phyloP scores from a whole-genome alignment of 2,888 invertebrate species.

The Subacronicta megacephala region DNA sequence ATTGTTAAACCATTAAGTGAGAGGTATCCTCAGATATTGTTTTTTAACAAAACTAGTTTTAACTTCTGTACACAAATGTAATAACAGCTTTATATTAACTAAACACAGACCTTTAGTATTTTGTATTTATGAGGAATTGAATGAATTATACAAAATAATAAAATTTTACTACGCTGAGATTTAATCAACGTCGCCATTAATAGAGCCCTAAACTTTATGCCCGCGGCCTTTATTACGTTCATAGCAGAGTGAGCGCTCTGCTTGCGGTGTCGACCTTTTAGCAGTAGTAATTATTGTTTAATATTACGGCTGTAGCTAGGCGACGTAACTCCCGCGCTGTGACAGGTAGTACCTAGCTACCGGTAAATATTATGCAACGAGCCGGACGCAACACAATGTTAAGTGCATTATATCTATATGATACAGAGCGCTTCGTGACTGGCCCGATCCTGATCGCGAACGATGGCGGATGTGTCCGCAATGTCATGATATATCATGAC shows the following conservation, averaged over 20 bases:
- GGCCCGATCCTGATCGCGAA: slow-evolving; percentile 66
- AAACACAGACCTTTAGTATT: not conserved
- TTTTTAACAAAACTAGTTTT: no score
- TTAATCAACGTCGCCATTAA: slow-evolving; percentile 38
- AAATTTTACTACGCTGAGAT: slow-evolving; percentile 17
- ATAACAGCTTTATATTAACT: no score
- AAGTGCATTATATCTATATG: slow-evolving; percentile 73
- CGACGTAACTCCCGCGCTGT: slow-evolving; percentile 65
- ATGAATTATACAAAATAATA: slow-evolving; percentile 15
- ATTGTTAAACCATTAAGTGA: no score
- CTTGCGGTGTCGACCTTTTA: slow-evolving; percentile 71
- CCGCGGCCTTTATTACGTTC: slow-evolving; percentile 43
- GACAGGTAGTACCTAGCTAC: slow-evolving; percentile 69
- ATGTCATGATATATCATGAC: slow-evolving; percentile 61
- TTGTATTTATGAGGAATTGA: not conserved
- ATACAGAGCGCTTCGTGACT: slow-evolving; percentile 74
- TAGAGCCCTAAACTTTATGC: slow-evolving; percentile 49
- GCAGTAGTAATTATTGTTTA: slow-evolving; percentile 72
- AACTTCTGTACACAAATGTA: no score
- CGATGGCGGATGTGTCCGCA: slow-evolving; percentile 70
- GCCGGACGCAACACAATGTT: slow-evolving; percentile 84
- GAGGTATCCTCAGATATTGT: no score
- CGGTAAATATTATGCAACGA: slow-evolving; percentile 83
- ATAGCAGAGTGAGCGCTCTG: slow-evolving; percentile 61
- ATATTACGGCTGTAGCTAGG: slow-evolving; percentile 69